These are phyloP conservation scores for Carposina sasakii DNA, from an alignment of 1,140 invertebrate species.

Conservation along the genomic window DNA sequence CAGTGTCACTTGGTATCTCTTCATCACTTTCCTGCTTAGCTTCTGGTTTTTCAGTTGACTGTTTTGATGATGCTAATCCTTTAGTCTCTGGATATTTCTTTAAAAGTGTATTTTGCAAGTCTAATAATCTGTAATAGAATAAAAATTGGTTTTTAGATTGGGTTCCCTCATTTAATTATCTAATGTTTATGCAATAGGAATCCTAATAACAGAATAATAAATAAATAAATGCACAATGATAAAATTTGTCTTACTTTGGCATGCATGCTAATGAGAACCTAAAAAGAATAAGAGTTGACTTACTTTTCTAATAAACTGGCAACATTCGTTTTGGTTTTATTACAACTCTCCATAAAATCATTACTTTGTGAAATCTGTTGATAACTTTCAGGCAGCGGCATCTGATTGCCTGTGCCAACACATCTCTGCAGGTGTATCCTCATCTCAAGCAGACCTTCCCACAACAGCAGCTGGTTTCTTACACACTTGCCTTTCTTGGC, in stretches of 20 bases:
- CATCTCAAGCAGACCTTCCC: slow-evolving; percentile 87
- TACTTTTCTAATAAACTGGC: slow-evolving; percentile 76
- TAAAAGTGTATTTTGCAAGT: slow-evolving; percentile 73
- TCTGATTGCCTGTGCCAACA: slow-evolving; percentile 80
- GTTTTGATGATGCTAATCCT: slow-evolving; percentile 37
- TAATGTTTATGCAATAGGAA: too few relatives aligned
- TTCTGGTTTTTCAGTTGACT: slow-evolving; percentile 17
- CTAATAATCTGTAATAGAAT: slow-evolving; percentile 52
- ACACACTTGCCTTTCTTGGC: slow-evolving; percentile 85
- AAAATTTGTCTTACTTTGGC: too few relatives aligned
- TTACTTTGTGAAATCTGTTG: slow-evolving; percentile 62
- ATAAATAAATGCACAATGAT: too few relatives aligned
- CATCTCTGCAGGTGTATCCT: slow-evolving; percentile 90
- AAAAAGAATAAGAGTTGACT: too few relatives aligned
- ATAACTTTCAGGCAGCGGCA: slow-evolving; percentile 79
- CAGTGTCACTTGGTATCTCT: slow-evolving; percentile 74
- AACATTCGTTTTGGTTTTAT: slow-evolving; percentile 72
- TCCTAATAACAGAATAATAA: slow-evolving; percentile 7
- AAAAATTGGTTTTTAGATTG: slow-evolving; percentile 12
- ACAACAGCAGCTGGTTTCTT: slow-evolving; percentile 83
- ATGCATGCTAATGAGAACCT: too few relatives aligned
- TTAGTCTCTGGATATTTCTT: slow-evolving; percentile 80
- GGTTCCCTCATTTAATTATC: too few relatives aligned
- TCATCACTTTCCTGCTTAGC: slow-evolving; percentile 66
- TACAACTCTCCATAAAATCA: slow-evolving; percentile 71